phyloP scores from a whole-genome alignment of 2,888 invertebrate species.

The Ceraclea dissimilis region DNA sequence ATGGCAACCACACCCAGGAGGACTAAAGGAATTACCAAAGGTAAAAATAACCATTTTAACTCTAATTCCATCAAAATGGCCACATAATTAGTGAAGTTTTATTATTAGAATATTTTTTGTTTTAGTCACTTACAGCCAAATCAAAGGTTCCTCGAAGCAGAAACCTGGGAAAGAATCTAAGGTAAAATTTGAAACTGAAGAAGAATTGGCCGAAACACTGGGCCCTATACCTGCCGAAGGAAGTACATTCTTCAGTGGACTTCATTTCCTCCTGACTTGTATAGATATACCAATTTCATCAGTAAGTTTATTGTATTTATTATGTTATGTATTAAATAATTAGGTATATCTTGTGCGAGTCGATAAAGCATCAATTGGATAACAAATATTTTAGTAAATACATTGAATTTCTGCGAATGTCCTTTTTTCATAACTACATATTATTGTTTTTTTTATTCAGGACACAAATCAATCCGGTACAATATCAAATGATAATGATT shows the following conservation, averaged over 20 bases:
- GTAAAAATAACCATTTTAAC: no score
- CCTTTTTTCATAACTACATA: no score
- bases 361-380: no score
- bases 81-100: no score
- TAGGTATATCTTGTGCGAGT: no score
- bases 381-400: background rate
- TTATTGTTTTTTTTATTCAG: no score
- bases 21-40: constrained; percentile 38
- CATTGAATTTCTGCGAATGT: background rate
- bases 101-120: no score
- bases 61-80: no score
- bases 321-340: background rate
- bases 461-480: constrained; percentile 4
- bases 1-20: constrained; percentile 46
- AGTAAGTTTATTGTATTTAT: background rate
- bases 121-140: constrained; percentile 28
- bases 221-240: constrained; percentile 48
- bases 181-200: constrained; percentile 42
- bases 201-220: constrained; percentile 40
- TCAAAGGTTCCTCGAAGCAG: constrained; percentile 48
- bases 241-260: constrained; percentile 44
- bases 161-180: constrained; percentile 47
- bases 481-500: constrained; percentile 15
- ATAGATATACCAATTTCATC: constrained; percentile 35
- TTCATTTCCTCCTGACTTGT: constrained; percentile 53